Percentiles rank a stretch among this genome's conserved stretches.
Conservation (phyloP, 2,888 invertebrate species). For the Thereva nobilitata region DNA sequence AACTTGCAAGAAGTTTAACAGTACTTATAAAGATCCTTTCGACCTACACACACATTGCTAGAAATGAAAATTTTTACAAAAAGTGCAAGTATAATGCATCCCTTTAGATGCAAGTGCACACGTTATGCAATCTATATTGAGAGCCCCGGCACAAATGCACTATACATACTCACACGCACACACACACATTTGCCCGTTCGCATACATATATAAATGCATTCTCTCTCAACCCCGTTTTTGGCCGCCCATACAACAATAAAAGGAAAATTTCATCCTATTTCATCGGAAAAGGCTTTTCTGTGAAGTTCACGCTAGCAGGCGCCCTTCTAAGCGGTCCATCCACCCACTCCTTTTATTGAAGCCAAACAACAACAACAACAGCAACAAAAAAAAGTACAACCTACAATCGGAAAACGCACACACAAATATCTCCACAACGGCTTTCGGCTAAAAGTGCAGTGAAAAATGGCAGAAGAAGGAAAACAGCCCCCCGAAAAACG, state of each 20-base stretch:
- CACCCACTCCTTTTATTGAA: slow-evolving; percentile 3
- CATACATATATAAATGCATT: too few species aligned
- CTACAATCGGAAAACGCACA: neutral
- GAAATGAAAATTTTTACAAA: neutral
- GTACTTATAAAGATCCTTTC: slow-evolving; percentile 23
- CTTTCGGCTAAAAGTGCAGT: too few species aligned
- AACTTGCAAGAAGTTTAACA: slow-evolving; percentile 23
- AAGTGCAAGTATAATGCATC: slow-evolving; percentile 9
- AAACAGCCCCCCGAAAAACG: slow-evolving; percentile 2
- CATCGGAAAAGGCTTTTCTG: slow-evolving; percentile 12
- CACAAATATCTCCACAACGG: neutral
- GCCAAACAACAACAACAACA: neutral
- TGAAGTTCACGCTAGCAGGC: slow-evolving; percentile 31
- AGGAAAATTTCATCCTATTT: neutral
- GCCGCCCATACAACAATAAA: too few species aligned
- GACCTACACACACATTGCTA: slow-evolving; percentile 17
- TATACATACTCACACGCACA: slow-evolving; percentile 1
- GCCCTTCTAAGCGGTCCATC: slow-evolving; percentile 19
- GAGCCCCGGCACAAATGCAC: neutral
- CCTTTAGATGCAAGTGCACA: neutral
- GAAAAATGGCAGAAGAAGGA: neutral
- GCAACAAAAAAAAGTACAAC: neutral
- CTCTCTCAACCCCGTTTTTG: too few species aligned
- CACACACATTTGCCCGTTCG: neutral
- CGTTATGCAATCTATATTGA: neutral